Evolutionary conservation across 2,113 vertebrate species (phyloP).

Genomic region (Tichodroma muraria): DNA sequence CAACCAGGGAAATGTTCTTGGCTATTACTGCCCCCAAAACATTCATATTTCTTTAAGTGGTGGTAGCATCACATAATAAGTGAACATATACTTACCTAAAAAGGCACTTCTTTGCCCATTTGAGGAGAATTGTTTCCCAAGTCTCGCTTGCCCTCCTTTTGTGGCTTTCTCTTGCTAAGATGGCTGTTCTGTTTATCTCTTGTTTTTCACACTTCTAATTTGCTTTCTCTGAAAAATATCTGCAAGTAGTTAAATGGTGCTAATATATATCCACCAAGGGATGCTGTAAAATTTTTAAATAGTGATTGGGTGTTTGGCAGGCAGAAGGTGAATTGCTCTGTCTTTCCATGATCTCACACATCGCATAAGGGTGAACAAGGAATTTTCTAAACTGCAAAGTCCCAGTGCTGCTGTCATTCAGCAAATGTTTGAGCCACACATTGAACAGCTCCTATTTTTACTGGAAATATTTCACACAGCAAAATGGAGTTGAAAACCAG

Average conservation of each 20-base stretch:
- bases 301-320: slow-evolving; percentile 48
- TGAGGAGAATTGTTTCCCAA: background rate
- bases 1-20: background rate
- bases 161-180: background rate
- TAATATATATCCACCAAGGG: slow-evolving; percentile 41
- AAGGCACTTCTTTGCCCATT: background rate
- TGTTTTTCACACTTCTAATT: background rate
- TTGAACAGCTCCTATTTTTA: slow-evolving; percentile 41
- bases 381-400: slow-evolving; percentile 34
- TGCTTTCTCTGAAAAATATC: slow-evolving; percentile 31
- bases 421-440: background rate
- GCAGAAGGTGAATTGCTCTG: slow-evolving; percentile 38
- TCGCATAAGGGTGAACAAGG: slow-evolving; percentile 37
- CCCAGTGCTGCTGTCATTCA: slow-evolving; percentile 33
- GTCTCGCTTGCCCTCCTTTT: background rate
- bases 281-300: slow-evolving; percentile 37
- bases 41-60: accelerated
- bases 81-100: background rate
- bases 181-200: background rate
- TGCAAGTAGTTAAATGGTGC: background rate
- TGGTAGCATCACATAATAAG: background rate
- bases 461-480: slow-evolving; percentile 29
- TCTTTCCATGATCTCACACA: slow-evolving; percentile 61
- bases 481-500: slow-evolving; percentile 2
- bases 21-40: background rate